A percentile compares a stretch with the other conserved stretches of the same genome.
These are phyloP conservation scores for Thelaira solivaga DNA, from an alignment of 2,888 invertebrate genomes.

Conservation along the genomic window DNA sequence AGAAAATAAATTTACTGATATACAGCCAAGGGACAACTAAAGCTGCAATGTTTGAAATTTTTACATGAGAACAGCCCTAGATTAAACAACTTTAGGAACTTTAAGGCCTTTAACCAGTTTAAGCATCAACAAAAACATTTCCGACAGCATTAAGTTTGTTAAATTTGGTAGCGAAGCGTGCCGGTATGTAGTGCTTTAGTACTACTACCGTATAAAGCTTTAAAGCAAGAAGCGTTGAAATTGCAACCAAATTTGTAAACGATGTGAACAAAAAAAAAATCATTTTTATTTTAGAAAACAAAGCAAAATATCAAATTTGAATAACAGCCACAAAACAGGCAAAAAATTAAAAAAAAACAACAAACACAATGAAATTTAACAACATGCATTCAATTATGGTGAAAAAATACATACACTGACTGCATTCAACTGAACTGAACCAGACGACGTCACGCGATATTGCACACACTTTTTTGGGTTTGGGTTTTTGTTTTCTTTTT, in stretches of 20 bases:
- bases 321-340: slow-evolving; percentile 14
- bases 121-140: too few relatives aligned
- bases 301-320: slow-evolving; percentile 42
- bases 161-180: too few relatives aligned
- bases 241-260: slow-evolving; percentile 1
- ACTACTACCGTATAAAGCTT: not conserved
- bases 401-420: slow-evolving; percentile 27
- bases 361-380: not conserved
- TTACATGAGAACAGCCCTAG: too few relatives aligned
- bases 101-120: too few relatives aligned
- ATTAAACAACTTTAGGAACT: too few relatives aligned
- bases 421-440: slow-evolving; percentile 41
- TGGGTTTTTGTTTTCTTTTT: too few relatives aligned
- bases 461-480: slow-evolving; percentile 28
- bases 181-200: too few relatives aligned
- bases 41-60: too few relatives aligned
- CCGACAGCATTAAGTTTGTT: too few relatives aligned
- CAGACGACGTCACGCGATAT: slow-evolving; percentile 46
- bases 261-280: not conserved
- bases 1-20: too few relatives aligned
- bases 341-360: too few relatives aligned
- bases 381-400: slow-evolving; percentile 34
- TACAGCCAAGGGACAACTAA: too few relatives aligned
- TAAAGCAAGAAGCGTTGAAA: not conserved
- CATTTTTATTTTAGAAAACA: not conserved